Evolutionary conservation across 2,113 vertebrate species (phyloP), one percentile per base, ranked within the genome.

Genomic region (Takifugu bimaculatus): DNA sequence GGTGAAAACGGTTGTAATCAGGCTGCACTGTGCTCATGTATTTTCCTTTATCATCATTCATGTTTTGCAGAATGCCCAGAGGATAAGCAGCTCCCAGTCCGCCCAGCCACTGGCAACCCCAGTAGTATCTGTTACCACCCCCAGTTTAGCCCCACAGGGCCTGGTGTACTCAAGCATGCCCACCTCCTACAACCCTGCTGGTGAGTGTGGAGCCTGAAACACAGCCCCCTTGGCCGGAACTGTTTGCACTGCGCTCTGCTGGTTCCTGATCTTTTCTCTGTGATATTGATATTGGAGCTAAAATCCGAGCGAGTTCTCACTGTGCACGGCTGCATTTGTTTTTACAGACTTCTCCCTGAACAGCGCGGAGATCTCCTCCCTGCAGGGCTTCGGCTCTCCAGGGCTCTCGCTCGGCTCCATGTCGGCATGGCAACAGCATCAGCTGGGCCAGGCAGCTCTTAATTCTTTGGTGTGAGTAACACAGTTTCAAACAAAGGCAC

Each of bases 351-450:
- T 96, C 88, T 94, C 95, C 80, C 92, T 99, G 91, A 94, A 92
- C 87, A 96, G 95, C 1, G 95, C 95, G 65, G 97, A 99, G 87
- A 92, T 98, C 87, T 92, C 95, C 25, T 92, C 94, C 82, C 89
- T 99, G 75, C 96, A 98, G 92, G 94, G 97, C 44, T 99, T 99
- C 84, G 90, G 90, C 87, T 95, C 96, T 77, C 94, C 95, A 0
- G 96, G 95, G 90, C 91, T 98, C 84, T 95, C 95, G 47, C 78
- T 99, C 69, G 95, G 96, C 82, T 96, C 94, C 85, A 92, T 97
- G 77, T 98, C 96, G 53, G 95, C 95, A 91, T 99, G 97, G 97
- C 97, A 98, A 86, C 96, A 98, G 85, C 96, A 99, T 88, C 95
- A 96, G 70, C 87, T 98, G 44, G 94, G 94, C 82, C 96, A 94